A percentile compares a stretch with the other conserved stretches of the same genome.
Evolutionary conservation across 2,797 vertebrate species (phyloP).

Genomic region (Pyrrhura leucotis): DNA sequence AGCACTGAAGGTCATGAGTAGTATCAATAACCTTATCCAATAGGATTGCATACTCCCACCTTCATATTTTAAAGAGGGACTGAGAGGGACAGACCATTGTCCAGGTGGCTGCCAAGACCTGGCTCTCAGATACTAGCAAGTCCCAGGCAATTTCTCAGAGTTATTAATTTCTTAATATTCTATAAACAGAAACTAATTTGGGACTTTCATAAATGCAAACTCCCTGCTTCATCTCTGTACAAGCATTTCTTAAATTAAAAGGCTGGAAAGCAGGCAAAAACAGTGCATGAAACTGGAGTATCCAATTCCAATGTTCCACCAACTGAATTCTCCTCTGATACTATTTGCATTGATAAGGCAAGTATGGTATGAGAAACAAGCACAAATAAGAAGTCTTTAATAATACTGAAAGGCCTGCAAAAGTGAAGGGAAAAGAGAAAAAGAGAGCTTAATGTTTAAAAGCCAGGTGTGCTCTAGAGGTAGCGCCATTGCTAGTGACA

Average conservation of each 20-base stretch:
- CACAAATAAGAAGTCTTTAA: not conserved
- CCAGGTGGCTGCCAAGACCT: not conserved
- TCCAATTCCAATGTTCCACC: not conserved
- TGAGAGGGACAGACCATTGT: not conserved
- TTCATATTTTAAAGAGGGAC: not conserved
- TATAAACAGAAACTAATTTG: not conserved
- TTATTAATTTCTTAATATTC: not conserved
- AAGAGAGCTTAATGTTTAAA: not conserved
- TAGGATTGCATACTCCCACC: not conserved
- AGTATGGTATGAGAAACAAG: not conserved
- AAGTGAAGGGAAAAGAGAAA: not conserved
- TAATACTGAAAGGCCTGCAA: not conserved
- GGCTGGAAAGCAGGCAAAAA: not conserved
- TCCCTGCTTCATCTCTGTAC: not conserved
- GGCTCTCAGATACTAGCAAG: not conserved
- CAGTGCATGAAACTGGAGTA: not conserved
- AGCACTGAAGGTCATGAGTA: rapidly evolving
- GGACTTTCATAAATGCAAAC: not conserved
- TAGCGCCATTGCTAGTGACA: not conserved
- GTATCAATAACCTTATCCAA: not conserved
- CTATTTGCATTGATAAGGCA: not conserved
- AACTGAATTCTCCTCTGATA: not conserved
- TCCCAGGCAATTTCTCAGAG: not conserved
- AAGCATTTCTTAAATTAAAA: not conserved
- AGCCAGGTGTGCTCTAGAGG: rapidly evolving